Evolutionary conservation across 2,888 invertebrate genomes (phyloP).

Genomic region (Seladonia tumulorum): DNA sequence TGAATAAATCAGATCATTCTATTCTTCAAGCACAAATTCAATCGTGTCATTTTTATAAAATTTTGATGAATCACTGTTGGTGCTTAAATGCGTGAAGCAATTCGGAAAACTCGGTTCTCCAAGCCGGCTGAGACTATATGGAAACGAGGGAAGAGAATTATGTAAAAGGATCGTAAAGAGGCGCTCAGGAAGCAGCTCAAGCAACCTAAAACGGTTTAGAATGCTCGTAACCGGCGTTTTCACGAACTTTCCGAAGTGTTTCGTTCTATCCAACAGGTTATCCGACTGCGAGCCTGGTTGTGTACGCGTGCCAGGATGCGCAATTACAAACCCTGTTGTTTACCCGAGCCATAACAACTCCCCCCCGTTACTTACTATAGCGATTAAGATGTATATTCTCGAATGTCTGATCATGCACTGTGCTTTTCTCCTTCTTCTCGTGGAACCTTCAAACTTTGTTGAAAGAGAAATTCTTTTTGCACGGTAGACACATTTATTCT

Average conservation of each 20-base stretch:
- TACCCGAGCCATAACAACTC: neutral
- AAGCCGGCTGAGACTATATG: neutral
- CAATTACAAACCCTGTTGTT: conserved; percentile 52
- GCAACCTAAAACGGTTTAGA: conserved; percentile 60
- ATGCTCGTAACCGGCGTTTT: conserved; percentile 62
- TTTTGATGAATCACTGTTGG: too few relatives aligned
- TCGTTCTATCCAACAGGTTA: conserved; percentile 68
- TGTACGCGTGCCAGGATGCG: conserved; percentile 34
- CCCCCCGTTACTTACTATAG: neutral
- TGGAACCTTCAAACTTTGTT: neutral
- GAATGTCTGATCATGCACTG: neutral
- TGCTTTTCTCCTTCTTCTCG: neutral
- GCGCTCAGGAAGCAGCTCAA: conserved; percentile 40
- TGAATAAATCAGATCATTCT: too few relatives aligned
- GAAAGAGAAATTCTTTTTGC: neutral
- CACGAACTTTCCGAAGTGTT: conserved; percentile 59
- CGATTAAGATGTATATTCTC: neutral
- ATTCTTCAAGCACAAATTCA: too few relatives aligned
- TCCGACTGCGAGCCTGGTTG: conserved; percentile 23
- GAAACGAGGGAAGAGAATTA: conserved; percentile 5
- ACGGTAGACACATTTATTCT: neutral
- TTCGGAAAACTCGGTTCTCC: neutral
- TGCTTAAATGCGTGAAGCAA: neutral
- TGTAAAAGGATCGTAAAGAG: conserved; percentile 9
- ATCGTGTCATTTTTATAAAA: too few relatives aligned